Percentiles rank a stretch among this genome's conserved stretches.
These are phyloP conservation scores for Gila robusta DNA, from an alignment of 2,797 vertebrate species.

Conservation along the genomic window DNA sequence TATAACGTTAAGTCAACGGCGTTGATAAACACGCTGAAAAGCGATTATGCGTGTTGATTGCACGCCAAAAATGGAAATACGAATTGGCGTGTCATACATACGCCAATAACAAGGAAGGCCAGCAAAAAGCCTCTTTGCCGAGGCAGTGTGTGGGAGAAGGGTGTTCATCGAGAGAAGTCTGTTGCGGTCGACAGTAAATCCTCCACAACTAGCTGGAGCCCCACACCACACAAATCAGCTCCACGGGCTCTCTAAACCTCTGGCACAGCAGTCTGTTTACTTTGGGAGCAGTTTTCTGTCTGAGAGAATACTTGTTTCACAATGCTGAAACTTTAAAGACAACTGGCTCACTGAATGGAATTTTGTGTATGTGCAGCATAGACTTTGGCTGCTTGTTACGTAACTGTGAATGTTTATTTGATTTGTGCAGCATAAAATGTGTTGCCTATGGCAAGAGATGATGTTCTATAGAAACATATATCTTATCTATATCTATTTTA, in stretches of 20 bases:
- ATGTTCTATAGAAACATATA: neutral
- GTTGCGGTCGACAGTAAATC: slow-evolving; percentile 58
- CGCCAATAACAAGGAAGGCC: neutral
- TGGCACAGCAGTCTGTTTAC: slow-evolving; percentile 32
- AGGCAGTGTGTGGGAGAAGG: slow-evolving; percentile 54
- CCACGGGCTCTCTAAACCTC: slow-evolving; percentile 26
- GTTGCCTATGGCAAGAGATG: neutral
- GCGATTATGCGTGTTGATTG: no score
- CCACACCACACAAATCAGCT: slow-evolving; percentile 52
- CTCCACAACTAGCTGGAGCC: slow-evolving; percentile 26
- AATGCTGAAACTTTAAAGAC: neutral
- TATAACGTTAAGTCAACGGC: no score
- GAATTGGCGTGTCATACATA: no score
- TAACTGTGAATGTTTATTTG: neutral
- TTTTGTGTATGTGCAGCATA: slow-evolving; percentile 4
- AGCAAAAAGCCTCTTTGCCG: slow-evolving; percentile 10
- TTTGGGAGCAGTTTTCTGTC: slow-evolving; percentile 36
- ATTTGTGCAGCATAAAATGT: neutral
- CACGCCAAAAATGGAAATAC: no score
- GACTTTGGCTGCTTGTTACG: slow-evolving; percentile 7
- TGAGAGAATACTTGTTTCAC: slow-evolving; percentile 13
- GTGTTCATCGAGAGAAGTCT: slow-evolving; percentile 56
- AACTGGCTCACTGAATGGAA: neutral
- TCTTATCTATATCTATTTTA: neutral
- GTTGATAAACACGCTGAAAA: no score